These are phyloP conservation scores for Sphinx pinastri DNA, from an alignment of 2,888 invertebrate genomes.

Conservation along the genomic window DNA sequence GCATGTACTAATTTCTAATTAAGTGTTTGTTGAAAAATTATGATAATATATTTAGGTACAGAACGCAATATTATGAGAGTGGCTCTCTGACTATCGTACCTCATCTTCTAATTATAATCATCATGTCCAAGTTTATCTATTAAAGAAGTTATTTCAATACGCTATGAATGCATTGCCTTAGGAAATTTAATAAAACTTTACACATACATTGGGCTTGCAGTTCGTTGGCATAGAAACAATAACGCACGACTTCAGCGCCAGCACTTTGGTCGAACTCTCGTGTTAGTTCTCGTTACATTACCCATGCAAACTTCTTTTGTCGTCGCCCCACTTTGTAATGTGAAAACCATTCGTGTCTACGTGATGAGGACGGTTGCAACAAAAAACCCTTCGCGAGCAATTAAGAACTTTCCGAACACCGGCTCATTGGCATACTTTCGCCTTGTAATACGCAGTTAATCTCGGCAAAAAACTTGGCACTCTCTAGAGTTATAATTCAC, in stretches of 20 bases:
- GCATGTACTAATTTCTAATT: not conserved
- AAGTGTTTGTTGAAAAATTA: not conserved
- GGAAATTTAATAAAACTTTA: not conserved
- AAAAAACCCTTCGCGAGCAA: slow-evolving; percentile 70
- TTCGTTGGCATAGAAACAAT: not conserved
- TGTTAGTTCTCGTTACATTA: slow-evolving; percentile 30
- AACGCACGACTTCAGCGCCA: not conserved
- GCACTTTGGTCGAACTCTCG: not conserved
- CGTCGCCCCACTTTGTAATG: slow-evolving; percentile 53
- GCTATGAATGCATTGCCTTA: not conserved
- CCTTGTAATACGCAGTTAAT: slow-evolving; percentile 78
- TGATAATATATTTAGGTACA: no score
- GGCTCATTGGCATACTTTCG: slow-evolving; percentile 76
- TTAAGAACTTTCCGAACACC: slow-evolving; percentile 74
- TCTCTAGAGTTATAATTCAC: slow-evolving; percentile 75
- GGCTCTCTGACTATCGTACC: no score
- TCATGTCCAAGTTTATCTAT: not conserved
- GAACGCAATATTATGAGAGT: no score
- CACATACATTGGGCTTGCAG: not conserved
- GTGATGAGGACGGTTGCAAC: slow-evolving; percentile 53
- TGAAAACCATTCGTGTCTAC: slow-evolving; percentile 59
- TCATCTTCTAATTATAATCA: no score
- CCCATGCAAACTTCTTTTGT: slow-evolving; percentile 57
- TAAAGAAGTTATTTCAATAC: not conserved
- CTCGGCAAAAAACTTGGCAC: slow-evolving; percentile 73